Percentiles rank a stretch among this genome's conserved stretches.
Conservation (phyloP, 2,797 vertebrate species). For the Tarsius wallacei region DNA sequence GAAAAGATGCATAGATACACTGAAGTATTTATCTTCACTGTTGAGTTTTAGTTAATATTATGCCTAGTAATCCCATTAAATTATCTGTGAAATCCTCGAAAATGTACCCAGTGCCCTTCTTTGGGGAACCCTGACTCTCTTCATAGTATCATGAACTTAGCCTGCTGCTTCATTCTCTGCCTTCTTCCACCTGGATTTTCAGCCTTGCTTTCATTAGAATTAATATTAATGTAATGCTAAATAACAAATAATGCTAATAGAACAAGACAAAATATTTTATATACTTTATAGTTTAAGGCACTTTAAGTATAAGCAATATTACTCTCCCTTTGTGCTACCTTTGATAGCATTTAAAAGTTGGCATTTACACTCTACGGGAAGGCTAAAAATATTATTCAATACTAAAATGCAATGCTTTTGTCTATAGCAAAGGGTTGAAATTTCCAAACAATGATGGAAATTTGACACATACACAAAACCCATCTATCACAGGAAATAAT, state of each 20-base stretch:
- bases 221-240: constrained; percentile 45
- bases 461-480: background rate
- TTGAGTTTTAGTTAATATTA: constrained; percentile 19
- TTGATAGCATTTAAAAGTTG: constrained; percentile 48
- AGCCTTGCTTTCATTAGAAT: constrained; percentile 1
- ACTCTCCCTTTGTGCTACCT: background rate
- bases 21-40: constrained; percentile 54
- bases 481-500: constrained; percentile 16
- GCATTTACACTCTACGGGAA: constrained; percentile 10
- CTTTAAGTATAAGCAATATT: background rate
- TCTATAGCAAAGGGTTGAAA: constrained; percentile 23
- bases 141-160: background rate
- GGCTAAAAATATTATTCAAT: constrained; percentile 32
- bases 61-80: constrained; percentile 36
- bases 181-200: constrained; percentile 43
- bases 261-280: constrained; percentile 7
- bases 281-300: constrained; percentile 4
- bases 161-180: constrained; percentile 35
- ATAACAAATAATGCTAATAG: constrained; percentile 32
- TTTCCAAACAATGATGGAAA: background rate
- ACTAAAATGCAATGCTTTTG: constrained; percentile 56
- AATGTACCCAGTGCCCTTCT: background rate
- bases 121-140: background rate
- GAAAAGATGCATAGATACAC: background rate
- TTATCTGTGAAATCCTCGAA: constrained; percentile 41